Base-by-base conservation (phyloP, 2,797 vertebrate genomes). In the Dendrocincla tyrannina region DNA sequence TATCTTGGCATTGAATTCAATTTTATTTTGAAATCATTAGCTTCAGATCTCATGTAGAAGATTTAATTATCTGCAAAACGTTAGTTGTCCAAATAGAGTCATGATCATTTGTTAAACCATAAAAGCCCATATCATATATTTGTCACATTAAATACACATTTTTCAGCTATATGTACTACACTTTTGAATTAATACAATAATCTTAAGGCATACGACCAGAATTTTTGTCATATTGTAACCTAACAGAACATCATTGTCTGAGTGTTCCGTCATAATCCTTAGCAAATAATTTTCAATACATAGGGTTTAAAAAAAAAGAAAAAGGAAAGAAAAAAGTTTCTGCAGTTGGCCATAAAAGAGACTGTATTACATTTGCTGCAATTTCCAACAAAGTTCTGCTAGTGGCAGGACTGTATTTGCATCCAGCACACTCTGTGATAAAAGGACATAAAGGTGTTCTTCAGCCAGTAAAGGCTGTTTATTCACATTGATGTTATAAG, bases 1-100 rank as follows among this genome's bases (percentile, higher is more conserved):
- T 92, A 35, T 89, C 60, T 87, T 91, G 66, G 23, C 69, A 94
- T 76, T 91, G 86, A 77, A 62, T 88, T 70, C 25, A 91, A 89
- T 18, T 5, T 56, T 89, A 22, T 88, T 97, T 94, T 63, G 49
- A 93, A 94, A 27, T 84, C 32, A 72, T 89, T 85, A 96, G 59
- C 35, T 79, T 13, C 82, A 91, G 49, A 89, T 77, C 41, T 73
- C 35, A 16, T 55, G 69, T 20, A 79, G n/a, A 94, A 93, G 16
- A 84, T 49, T 90, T 6, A 91, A 63, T 86, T 56, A 83, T 88
- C 27, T 92, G 56, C 11, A 88, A 90, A 91, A 47, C 3, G 18
- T 10, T 84, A 70, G 76, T 49, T 92, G 5, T 76, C 32, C 42
- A 33, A 85, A 35, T 44, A 82, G 33, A n/a, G 41, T 77, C 22